Evolutionary conservation across 2,888 invertebrate species (phyloP), one percentile per base, ranked within the genome.

Genomic region (Leptopilina syphax): DNA sequence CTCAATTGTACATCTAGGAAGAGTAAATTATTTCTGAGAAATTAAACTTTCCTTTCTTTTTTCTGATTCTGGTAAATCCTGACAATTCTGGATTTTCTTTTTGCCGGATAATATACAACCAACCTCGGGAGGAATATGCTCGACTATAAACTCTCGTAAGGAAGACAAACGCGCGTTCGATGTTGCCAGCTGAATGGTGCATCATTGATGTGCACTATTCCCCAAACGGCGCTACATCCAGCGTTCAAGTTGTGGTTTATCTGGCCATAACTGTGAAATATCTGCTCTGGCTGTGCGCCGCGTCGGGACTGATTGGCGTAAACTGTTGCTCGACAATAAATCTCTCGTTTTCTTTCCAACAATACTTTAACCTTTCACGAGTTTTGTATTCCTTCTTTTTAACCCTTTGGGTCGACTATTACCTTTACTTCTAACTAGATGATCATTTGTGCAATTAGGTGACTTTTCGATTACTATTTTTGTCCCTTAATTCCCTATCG

Each of bases 131-230:
- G 87, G 86, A 89, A 88, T 90, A 87, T 87, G 86, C 85, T 85
- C 83, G 85, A 89, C 86, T 87, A 88, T 90, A 90, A 91, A 91
- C 85, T 88, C 88, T 85, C 86, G 83, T 87, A 91, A 91, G 89
- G 88, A 91, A 91, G 91, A 91, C 88, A 91, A 91, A 91, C 88
- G 90, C 84, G 85, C 84, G 87, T 86, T 88, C 88, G 87, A 89
- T 88, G 89, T 86, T 84, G 84, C 82, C 77, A 85, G 86, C 84
- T 84, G 87, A 88, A 87, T 83, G 85, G 87, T 91, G 90, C 91
- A 91, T 91, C 90, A 90, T 91, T 91, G 90, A 91, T 90, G 90
- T 88, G 84, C 83, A 85, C 86, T 88, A 90, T 90, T 90, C 91
- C 91, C 90, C 88, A 87, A 90, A 90, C 89, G 88, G 84, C 86